phyloP scores from a whole-genome alignment of 2,797 vertebrate genomes.

The Gallinago solitaria region DNA sequence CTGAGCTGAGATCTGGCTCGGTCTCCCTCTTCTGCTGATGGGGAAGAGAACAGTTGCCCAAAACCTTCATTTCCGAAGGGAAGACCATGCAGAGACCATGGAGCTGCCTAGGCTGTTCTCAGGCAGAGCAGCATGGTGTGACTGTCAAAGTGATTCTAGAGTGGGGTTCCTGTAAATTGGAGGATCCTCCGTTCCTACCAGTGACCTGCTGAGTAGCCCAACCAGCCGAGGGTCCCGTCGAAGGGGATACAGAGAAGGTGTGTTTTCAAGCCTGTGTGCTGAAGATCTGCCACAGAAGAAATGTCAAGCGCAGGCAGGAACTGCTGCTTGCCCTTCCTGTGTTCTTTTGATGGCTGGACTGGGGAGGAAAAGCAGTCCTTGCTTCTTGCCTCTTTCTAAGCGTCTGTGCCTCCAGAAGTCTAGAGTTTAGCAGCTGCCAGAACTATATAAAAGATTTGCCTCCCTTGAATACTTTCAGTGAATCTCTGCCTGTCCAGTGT shows the following conservation, averaged over 20 bases:
- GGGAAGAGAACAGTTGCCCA: neutral
- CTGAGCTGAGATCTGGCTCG: neutral
- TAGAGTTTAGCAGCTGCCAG: neutral
- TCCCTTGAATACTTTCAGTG: neutral
- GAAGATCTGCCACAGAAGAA: neutral
- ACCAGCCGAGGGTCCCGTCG: neutral
- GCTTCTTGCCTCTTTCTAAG: neutral
- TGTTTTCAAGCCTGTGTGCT: neutral
- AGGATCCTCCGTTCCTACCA: neutral
- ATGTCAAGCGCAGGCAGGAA: neutral
- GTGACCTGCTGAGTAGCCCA: neutral
- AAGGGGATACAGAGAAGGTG: neutral
- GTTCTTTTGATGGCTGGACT: neutral
- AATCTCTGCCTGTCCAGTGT: neutral
- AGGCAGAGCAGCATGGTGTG: neutral
- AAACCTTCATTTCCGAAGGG: neutral
- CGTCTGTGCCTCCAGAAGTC: neutral
- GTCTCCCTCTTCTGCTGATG: neutral
- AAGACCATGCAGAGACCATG: neutral
- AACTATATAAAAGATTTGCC: neutral
- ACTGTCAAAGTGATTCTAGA: neutral
- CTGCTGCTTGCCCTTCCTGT: neutral
- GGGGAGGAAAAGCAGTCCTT: neutral
- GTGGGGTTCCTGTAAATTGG: neutral
- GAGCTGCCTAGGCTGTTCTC: neutral